Conservation (phyloP, 2,888 invertebrate genomes). For the Trachelus troglodyta region DNA sequence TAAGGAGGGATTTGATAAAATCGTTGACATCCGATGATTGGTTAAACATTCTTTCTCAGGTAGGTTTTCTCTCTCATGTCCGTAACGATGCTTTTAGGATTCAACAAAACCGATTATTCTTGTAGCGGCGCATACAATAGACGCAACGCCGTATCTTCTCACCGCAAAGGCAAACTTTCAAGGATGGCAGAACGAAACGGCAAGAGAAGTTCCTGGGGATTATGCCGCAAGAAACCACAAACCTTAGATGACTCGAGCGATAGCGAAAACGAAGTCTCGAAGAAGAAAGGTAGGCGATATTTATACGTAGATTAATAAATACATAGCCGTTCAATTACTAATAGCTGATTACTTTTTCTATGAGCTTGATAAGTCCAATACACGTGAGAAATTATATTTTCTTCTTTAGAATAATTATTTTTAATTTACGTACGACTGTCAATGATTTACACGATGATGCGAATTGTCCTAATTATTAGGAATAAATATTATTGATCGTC, state of each 20-base stretch:
- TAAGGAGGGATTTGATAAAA: not conserved
- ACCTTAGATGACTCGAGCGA: conserved; percentile 16
- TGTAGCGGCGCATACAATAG: not conserved
- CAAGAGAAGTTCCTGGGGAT: conserved; percentile 12
- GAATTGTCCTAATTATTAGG: not conserved
- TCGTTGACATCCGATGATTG: not conserved
- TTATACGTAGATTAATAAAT: not conserved
- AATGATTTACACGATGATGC: not conserved
- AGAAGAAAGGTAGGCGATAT: not conserved
- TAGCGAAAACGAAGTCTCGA: not conserved
- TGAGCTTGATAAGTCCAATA: not conserved
- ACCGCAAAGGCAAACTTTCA: not conserved
- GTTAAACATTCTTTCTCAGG: not conserved
- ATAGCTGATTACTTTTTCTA: not conserved
- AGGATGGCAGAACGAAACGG: conserved; percentile 9
- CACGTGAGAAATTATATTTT: not conserved
- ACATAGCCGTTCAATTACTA: not conserved
- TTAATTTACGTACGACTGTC: not conserved
- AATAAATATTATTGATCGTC: too few species aligned
- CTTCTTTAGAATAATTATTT: not conserved
- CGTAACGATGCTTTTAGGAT: not conserved
- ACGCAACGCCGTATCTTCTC: not conserved
- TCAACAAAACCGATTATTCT: not conserved
- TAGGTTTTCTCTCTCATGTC: not conserved
- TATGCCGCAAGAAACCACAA: conserved; percentile 28